Percentiles rank a stretch among this genome's conserved stretches.
Conservation (phyloP, 2,888 invertebrate species). For the Notocelia uddmanniana region DNA sequence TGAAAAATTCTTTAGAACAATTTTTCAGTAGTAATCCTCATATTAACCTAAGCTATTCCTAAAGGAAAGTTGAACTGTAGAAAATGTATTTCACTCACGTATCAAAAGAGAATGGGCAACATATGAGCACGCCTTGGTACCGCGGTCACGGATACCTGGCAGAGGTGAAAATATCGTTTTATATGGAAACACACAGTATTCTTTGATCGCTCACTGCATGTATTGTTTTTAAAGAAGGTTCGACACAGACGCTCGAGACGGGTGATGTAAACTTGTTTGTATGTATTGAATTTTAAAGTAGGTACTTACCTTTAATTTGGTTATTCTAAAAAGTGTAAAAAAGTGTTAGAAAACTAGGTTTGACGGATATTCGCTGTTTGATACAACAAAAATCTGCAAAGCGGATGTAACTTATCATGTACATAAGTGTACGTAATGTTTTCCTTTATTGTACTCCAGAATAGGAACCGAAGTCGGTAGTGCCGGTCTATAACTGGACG, state of each 20-base stretch:
- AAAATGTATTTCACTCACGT: conserved; percentile 52
- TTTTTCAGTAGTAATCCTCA: neutral
- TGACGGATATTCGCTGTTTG: neutral
- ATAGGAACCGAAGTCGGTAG: neutral
- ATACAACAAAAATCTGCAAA: neutral
- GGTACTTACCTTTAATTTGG: neutral
- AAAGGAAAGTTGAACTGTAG: conserved; percentile 38
- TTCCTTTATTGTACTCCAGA: neutral
- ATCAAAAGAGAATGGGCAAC: conserved; percentile 59
- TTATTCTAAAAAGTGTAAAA: neutral
- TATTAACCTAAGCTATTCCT: conserved; percentile 20
- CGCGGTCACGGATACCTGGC: conserved; percentile 74
- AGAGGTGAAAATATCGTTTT: conserved; percentile 69
- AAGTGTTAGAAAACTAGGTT: neutral
- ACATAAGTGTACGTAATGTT: neutral
- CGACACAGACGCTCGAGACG: neutral
- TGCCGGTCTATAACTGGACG: too few relatives aligned
- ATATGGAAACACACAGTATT: conserved; percentile 54
- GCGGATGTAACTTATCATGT: neutral
- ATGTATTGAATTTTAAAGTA: neutral
- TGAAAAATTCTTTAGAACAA: neutral
- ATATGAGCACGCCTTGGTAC: conserved; percentile 76
- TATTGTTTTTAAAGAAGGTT: conserved; percentile 36
- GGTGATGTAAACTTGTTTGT: neutral
- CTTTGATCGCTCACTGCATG: conserved; percentile 40